These are phyloP conservation scores for Osmerus mordax DNA, from an alignment of 2,113 vertebrate species.

Conservation along the genomic window DNA sequence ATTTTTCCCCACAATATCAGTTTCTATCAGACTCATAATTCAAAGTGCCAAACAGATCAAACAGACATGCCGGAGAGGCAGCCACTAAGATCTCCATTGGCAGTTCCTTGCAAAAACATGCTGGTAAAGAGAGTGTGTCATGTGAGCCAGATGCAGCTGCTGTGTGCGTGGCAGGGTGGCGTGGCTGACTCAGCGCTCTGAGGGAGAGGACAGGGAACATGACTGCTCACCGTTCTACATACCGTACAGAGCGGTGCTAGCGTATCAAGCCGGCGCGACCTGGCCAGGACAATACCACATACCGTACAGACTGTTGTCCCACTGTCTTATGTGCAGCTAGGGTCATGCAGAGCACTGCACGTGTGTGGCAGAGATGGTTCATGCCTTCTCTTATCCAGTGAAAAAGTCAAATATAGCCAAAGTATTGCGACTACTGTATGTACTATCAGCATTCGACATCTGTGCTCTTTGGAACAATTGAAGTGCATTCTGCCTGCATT, in stretches of 20 bases:
- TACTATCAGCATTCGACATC: too few relatives aligned
- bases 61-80: conserved; percentile 22
- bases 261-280: background rate
- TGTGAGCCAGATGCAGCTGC: conserved; percentile 49
- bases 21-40: conserved; percentile 44
- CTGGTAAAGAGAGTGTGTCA: conserved; percentile 50
- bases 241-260: conserved; percentile 13
- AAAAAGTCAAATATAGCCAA: too few relatives aligned
- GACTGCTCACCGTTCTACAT: conserved; percentile 27
- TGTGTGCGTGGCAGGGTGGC: conserved; percentile 34
- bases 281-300: background rate
- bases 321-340: background rate
- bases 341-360: background rate
- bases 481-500: background rate
- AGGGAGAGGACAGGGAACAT: conserved; percentile 35
- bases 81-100: conserved; percentile 41
- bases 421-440: too few relatives aligned
- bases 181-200: conserved; percentile 39
- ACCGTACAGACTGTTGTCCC: background rate
- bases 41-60: conserved; percentile 51
- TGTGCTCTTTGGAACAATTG: background rate
- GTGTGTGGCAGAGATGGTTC: background rate
- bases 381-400: too few relatives aligned
- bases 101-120: conserved; percentile 40
- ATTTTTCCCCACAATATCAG: conserved; percentile 21